Percentiles rank a stretch among this genome's conserved stretches.
phyloP scores from a whole-genome alignment of 2,888 invertebrate genomes.

The Cosmorhoe ocellata region DNA sequence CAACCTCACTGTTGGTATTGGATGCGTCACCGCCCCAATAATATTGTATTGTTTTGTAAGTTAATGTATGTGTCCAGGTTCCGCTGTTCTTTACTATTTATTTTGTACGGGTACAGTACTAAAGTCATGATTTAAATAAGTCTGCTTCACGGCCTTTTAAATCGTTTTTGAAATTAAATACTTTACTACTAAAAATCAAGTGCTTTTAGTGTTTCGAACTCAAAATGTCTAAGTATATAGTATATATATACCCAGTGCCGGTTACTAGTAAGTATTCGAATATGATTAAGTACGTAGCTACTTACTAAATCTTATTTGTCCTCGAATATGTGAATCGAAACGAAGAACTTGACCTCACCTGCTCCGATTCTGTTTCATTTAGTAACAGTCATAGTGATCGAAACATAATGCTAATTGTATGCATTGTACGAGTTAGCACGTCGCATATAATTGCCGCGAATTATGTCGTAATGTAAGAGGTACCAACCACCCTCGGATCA shows the following conservation, averaged over 20 bases:
- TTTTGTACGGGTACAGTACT: constrained; percentile 51
- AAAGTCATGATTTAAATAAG: constrained; percentile 41
- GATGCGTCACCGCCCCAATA: constrained; percentile 53
- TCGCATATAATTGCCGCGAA: constrained; percentile 54
- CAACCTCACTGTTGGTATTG: constrained; percentile 44
- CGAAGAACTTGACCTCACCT: constrained; percentile 7
- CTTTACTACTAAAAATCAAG: too few relatives aligned
- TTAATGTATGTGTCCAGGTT: constrained; percentile 57
- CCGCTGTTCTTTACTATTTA: constrained; percentile 50
- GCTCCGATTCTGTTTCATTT: not conserved
- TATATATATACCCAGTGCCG: too few relatives aligned
- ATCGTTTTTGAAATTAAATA: not conserved
- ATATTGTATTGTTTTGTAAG: constrained; percentile 47
- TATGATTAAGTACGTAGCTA: too few relatives aligned
- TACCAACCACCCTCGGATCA: constrained; percentile 48
- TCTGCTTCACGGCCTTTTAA: constrained; percentile 22
- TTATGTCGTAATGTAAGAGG: constrained; percentile 52
- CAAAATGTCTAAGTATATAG: too few relatives aligned
- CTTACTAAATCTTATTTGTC: too few relatives aligned
- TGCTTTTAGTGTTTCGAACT: too few relatives aligned
- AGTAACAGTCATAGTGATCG: not conserved
- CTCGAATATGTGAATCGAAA: too few relatives aligned
- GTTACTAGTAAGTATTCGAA: too few relatives aligned
- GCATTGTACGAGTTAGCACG: constrained; percentile 40
- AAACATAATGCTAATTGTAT: not conserved